phyloP scores from a whole-genome alignment of 2,888 invertebrate genomes.

The Macrophya annulata region DNA sequence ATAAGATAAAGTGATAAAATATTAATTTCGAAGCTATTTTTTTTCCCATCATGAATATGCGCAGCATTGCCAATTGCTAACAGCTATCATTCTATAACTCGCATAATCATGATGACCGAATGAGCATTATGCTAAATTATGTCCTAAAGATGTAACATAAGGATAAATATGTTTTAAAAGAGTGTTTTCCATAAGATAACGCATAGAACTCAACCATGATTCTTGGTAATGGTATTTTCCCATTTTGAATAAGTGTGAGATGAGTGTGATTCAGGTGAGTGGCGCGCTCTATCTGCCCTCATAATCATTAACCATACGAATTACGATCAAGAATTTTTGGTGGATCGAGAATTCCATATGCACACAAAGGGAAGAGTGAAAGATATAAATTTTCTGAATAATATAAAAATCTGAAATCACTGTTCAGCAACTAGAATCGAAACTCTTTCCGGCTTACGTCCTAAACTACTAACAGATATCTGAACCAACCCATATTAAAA shows the following conservation, averaged over 20 bases:
- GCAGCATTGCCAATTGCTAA: neutral
- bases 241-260: neutral
- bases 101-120: neutral
- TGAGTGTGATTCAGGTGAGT: neutral
- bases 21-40: neutral
- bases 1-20: constrained; percentile 19
- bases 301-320: neutral
- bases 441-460: too few relatives aligned
- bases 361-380: neutral
- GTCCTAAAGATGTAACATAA: neutral
- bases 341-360: neutral
- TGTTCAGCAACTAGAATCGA: too few relatives aligned
- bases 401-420: too few relatives aligned
- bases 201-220: neutral
- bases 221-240: too few relatives aligned
- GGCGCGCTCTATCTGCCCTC: neutral
- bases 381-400: neutral
- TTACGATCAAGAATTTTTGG: neutral
- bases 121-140: neutral
- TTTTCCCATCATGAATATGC: neutral
- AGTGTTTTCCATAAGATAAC: neutral
- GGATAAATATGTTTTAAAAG: neutral
- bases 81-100: neutral
- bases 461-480: neutral
- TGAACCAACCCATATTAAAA: neutral